phyloP scores from a whole-genome alignment of 2,113 vertebrate species.

The Haemorhous mexicanus region DNA sequence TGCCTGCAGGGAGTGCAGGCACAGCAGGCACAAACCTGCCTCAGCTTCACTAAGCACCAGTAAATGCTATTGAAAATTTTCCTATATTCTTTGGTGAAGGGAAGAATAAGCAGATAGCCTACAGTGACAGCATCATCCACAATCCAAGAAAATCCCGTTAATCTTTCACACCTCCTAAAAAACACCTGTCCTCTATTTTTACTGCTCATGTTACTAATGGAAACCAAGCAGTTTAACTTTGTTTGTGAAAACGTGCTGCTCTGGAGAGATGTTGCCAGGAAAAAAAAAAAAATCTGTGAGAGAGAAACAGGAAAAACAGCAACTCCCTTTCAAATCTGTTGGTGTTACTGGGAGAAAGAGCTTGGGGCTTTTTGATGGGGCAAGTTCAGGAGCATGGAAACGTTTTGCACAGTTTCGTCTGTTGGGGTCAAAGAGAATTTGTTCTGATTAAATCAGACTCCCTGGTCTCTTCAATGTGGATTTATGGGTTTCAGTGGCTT shows the following conservation, averaged over 20 bases:
- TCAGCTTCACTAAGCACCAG: not conserved
- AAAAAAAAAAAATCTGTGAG: not conserved
- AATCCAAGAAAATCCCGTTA: conserved; percentile 56
- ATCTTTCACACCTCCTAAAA: conserved; percentile 61
- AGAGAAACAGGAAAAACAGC: not conserved
- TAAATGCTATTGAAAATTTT: conserved; percentile 2
- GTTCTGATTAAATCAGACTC: not conserved
- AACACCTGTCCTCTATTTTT: conserved; percentile 60
- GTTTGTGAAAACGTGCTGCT: conserved; percentile 16
- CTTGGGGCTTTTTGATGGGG: not conserved
- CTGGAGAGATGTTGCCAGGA: not conserved
- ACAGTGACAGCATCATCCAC: conserved; percentile 1
- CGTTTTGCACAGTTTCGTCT: not conserved
- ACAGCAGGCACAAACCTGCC: conserved; percentile 26
- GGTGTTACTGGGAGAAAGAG: not conserved
- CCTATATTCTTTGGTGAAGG: not conserved
- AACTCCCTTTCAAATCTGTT: not conserved
- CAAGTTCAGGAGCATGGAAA: not conserved
- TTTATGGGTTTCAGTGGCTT: not conserved
- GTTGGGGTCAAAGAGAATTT: not conserved
- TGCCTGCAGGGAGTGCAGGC: not conserved
- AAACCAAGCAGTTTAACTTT: conserved; percentile 52
- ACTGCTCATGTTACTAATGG: conserved; percentile 37
- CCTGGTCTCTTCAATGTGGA: not conserved
- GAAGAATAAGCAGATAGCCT: not conserved